phyloP scores from a whole-genome alignment of 2,797 vertebrate genomes.

The Leucoraja ocellata region DNA sequence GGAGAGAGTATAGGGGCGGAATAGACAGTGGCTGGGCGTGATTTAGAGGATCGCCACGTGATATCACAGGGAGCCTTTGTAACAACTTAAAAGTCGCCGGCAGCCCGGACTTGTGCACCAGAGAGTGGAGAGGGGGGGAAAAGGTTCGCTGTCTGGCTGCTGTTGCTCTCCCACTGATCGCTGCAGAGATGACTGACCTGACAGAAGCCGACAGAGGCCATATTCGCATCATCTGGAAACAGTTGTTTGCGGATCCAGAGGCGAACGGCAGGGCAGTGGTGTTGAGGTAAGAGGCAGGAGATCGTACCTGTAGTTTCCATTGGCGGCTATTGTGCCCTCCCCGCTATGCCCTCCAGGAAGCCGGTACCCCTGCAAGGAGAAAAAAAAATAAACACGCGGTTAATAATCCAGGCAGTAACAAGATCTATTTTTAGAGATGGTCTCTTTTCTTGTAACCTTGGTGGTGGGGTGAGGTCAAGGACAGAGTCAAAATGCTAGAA shows the following conservation, averaged over 20 bases:
- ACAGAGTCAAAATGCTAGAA: background rate
- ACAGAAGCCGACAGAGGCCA: background rate
- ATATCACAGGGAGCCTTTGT: background rate
- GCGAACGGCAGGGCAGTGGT: slow-evolving; percentile 23
- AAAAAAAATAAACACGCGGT: no score
- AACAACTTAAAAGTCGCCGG: background rate
- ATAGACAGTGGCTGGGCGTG: background rate
- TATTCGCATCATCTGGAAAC: background rate
- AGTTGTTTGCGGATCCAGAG: background rate
- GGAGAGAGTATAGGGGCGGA: no score
- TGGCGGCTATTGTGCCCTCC: background rate
- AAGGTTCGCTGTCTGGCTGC: background rate
- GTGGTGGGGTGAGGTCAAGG: background rate
- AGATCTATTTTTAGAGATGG: background rate
- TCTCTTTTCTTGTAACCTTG: background rate
- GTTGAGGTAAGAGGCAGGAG: background rate
- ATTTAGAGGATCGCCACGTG: background rate
- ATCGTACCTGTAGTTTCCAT: background rate
- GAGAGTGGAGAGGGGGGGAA: background rate
- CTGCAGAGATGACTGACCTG: background rate
- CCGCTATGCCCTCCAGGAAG: background rate
- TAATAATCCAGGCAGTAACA: no score
- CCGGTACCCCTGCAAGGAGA: no score
- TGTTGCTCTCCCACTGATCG: background rate
- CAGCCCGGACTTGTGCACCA: background rate